phyloP scores from a whole-genome alignment of 2,797 vertebrate species.

The Acanthiza pusilla region DNA sequence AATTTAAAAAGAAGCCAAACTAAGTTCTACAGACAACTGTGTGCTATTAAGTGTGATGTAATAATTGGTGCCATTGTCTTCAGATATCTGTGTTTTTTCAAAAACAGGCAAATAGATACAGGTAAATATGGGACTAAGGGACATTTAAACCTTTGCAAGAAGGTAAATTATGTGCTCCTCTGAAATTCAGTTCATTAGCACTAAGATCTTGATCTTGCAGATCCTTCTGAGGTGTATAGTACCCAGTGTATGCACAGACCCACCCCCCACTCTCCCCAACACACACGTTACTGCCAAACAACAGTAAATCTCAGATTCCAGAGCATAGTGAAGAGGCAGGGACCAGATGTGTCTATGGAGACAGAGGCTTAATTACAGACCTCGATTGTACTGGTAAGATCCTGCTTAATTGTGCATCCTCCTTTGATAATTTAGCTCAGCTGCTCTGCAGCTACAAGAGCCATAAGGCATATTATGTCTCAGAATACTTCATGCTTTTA shows the following conservation, averaged over 20 bases:
- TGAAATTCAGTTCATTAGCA: not conserved
- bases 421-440: conserved; percentile 43
- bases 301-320: conserved; percentile 6
- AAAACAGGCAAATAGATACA: not conserved
- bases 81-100: not conserved
- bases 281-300: not conserved
- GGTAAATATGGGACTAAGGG: not conserved
- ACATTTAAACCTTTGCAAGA: not conserved
- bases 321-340: not conserved
- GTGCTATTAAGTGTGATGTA: not conserved
- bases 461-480: not conserved
- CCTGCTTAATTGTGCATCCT: conserved; percentile 39
- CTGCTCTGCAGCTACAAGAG: not conserved
- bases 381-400: not conserved
- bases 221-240: not conserved
- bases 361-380: conserved; percentile 43
- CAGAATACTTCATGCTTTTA: conserved; percentile 5
- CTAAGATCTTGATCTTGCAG: not conserved
- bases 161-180: not conserved
- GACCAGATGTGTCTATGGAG: conserved; percentile 41
- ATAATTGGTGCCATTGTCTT: not conserved
- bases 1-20: not conserved
- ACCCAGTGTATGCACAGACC: not conserved
- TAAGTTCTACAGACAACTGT: not conserved
- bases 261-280: not conserved